Evolutionary conservation across 2,113 vertebrate species (phyloP).

Genomic region (Columba livia): DNA sequence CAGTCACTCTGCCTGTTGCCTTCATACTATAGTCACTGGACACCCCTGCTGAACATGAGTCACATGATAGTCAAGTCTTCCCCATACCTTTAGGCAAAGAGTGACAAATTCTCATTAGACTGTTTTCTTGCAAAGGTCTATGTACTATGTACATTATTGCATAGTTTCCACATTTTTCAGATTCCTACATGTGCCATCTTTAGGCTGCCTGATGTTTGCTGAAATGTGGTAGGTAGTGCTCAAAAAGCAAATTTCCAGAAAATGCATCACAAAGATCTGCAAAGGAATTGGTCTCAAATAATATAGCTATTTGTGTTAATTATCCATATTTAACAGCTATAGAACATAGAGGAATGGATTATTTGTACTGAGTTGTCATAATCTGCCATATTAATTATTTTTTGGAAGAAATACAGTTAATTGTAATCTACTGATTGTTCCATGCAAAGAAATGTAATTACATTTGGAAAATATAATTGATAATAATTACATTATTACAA

Average conservation of each 20-base stretch:
- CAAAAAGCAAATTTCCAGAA: constrained; percentile 48
- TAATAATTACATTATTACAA: constrained; percentile 78
- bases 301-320: constrained; percentile 62
- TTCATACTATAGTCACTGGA: not conserved
- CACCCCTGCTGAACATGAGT: not conserved
- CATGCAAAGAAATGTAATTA: constrained; percentile 71
- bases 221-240: constrained; percentile 43
- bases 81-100: not conserved
- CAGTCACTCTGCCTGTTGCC: not conserved
- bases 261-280: constrained; percentile 24
- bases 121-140: not conserved
- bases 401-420: constrained; percentile 68
- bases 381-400: constrained; percentile 65
- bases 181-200: constrained; percentile 24
- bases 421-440: constrained; percentile 65
- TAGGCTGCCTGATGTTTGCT: constrained; percentile 45
- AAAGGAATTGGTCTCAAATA: constrained; percentile 41
- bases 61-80: not conserved
- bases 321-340: constrained; percentile 63
- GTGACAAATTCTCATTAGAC: not conserved
- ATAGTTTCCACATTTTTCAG: constrained; percentile 44
- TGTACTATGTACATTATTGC: not conserved
- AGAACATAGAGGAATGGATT: constrained; percentile 51
- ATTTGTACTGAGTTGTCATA: constrained; percentile 67
- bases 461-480: constrained; percentile 74